A percentile compares a stretch with the other conserved stretches of the same genome.
These are phyloP conservation scores for Eurois occulta DNA, from an alignment of 2,888 invertebrate species.

Conservation along the genomic window DNA sequence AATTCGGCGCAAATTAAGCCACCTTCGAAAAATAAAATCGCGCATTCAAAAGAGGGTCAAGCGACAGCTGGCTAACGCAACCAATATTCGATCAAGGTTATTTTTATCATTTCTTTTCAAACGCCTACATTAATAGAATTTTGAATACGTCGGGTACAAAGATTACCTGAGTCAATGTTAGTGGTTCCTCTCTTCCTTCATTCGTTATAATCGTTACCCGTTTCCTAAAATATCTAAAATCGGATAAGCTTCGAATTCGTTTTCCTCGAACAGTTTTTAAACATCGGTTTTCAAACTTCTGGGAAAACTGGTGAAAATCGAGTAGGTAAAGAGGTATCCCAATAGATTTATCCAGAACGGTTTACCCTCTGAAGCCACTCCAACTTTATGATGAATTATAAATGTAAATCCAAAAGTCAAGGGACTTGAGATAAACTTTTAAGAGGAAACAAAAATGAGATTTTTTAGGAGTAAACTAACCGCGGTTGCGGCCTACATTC, in stretches of 20 bases:
- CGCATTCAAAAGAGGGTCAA: slow-evolving; percentile 42
- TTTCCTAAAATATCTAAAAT: slow-evolving; percentile 6
- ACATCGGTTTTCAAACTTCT: slow-evolving; percentile 20
- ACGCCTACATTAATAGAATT: background rate
- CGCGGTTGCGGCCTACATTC: slow-evolving; percentile 71
- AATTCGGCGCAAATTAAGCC: slow-evolving; percentile 44
- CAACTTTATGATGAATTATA: slow-evolving; percentile 58
- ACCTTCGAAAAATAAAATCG: slow-evolving; percentile 39
- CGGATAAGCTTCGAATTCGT: slow-evolving; percentile 19
- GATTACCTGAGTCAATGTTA: background rate
- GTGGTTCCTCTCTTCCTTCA: background rate
- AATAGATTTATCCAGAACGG: slow-evolving; percentile 35
- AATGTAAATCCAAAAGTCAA: slow-evolving; percentile 67
- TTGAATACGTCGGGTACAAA: background rate
- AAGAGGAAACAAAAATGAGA: slow-evolving; percentile 53
- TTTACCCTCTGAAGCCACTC: slow-evolving; percentile 26
- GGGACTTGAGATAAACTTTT: slow-evolving; percentile 46
- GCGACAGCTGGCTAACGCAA: slow-evolving; percentile 40
- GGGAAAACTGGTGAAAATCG: slow-evolving; percentile 27
- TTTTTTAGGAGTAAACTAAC: slow-evolving; percentile 62
- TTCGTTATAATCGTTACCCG: background rate
- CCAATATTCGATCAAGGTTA: slow-evolving; percentile 25
- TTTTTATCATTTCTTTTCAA: slow-evolving; percentile 14
- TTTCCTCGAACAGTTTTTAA: slow-evolving; percentile 20
- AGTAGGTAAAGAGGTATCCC: slow-evolving; percentile 25